A percentile compares a stretch with the other conserved stretches of the same genome.
These are phyloP conservation scores for Misgurnus mizolepis DNA, from an alignment of 2,113 vertebrate genomes.

Conservation along the genomic window DNA sequence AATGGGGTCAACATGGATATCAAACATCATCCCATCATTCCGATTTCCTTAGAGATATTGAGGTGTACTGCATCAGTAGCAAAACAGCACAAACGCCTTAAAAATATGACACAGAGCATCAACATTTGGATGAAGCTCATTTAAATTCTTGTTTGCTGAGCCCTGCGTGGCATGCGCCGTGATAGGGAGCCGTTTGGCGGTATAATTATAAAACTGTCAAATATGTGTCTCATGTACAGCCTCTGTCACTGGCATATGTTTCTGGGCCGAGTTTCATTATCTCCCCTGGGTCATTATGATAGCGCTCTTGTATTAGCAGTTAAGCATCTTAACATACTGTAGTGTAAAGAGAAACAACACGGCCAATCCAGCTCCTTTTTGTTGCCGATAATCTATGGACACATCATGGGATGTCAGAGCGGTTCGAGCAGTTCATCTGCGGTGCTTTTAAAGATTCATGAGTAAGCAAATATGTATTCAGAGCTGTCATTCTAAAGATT, in stretches of 20 bases:
- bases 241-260: slow-evolving; percentile 32
- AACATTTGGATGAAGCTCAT: slow-evolving; percentile 37
- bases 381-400: background rate
- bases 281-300: slow-evolving; percentile 37
- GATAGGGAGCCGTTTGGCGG: slow-evolving; percentile 34
- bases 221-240: slow-evolving; percentile 28
- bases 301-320: slow-evolving; percentile 15
- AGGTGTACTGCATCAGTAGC: slow-evolving; percentile 9
- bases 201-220: slow-evolving; percentile 55
- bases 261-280: slow-evolving; percentile 20
- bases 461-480: slow-evolving; percentile 73
- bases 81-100: slow-evolving; percentile 32
- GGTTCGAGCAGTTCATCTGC: slow-evolving; percentile 70
- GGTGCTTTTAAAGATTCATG: slow-evolving; percentile 75
- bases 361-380: background rate
- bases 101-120: slow-evolving; percentile 41
- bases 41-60: slow-evolving; percentile 47
- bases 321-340: slow-evolving; percentile 27
- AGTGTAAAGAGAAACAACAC: slow-evolving; percentile 26
- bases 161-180: slow-evolving; percentile 33
- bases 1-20: background rate
- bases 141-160: slow-evolving; percentile 47
- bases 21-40: slow-evolving; percentile 39
- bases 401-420: slow-evolving; percentile 57
- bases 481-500: slow-evolving; percentile 69